Base-by-base conservation (phyloP, 2,888 invertebrate genomes). In the Busseola fusca region DNA sequence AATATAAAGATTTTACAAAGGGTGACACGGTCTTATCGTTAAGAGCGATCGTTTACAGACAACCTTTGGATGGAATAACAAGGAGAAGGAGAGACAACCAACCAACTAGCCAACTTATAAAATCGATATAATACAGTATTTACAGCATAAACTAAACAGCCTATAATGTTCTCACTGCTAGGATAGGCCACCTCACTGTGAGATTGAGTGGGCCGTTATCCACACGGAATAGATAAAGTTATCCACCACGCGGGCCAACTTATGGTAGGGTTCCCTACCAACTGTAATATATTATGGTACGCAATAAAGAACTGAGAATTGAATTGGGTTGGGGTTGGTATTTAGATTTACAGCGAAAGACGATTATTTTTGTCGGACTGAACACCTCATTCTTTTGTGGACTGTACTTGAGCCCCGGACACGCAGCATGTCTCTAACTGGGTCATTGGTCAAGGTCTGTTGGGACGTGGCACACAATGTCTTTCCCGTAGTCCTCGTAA, bases 401-500 rank as follows among this genome's bases (percentile, higher is more conserved):
- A 14, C 4, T 30, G 78, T 73, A 73, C 73, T 74, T 58, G 37
- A 50, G 9, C 68, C 45, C 63, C 69, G 78, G 84, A 77, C 82
- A 83, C 80, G 80, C 67, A 74, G 57, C 60, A 34, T 62, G 58
- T 52, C 64, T 50, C 63, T 67, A 87, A 84, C 73, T 87, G 56
- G 86, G 87, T 82, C 82, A 85, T 58, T 80, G 85, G 81, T 85
- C 87, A 87, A 86, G 87, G 87, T 72, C 66, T 50, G n/a, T 12
- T 50, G 57, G 72, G 70, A 58, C 70, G 62, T 76, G 42, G 10
- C 37, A 63, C 69, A 72, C 64, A 65, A 74, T 78, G 62, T 67
- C 60, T 69, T 64, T 64, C 71, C 68, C 57, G 34, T 69, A 83
- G 69, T 60, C 70, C 68, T 65, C 56, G 50, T 14, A 21, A 68